These are phyloP conservation scores for Rhabdophis nuchalis DNA, from an alignment of 2,797 vertebrate species.

Conservation along the genomic window DNA sequence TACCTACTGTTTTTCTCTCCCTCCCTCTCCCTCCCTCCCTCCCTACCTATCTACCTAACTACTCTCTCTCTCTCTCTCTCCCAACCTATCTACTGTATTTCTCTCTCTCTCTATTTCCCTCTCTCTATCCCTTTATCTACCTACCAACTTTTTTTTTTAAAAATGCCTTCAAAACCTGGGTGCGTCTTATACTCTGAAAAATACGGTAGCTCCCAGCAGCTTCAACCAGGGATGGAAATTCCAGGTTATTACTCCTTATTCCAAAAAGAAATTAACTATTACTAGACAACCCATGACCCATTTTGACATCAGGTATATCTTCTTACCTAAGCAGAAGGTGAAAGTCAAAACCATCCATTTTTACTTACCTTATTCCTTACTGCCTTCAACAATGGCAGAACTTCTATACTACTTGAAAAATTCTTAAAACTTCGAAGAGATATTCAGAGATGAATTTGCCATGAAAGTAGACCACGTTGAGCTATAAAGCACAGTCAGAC, in stretches of 20 bases:
- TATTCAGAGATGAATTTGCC: background rate
- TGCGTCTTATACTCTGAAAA: too few species aligned
- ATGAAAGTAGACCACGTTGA: background rate
- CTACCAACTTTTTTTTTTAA: too few species aligned
- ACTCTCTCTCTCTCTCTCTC: too few species aligned
- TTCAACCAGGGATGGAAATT: background rate
- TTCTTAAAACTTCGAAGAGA: background rate
- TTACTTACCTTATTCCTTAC: background rate
- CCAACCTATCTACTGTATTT: too few species aligned
- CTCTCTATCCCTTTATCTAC: too few species aligned
- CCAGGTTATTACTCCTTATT: background rate
- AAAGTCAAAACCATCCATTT: background rate
- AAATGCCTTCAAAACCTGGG: too few species aligned
- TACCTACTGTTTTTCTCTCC: too few species aligned
- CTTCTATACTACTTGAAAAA: background rate
- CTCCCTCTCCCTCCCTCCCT: too few species aligned
- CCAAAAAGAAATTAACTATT: background rate
- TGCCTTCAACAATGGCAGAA: background rate
- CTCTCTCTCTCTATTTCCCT: too few species aligned
- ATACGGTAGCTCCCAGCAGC: background rate
- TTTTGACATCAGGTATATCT: background rate
- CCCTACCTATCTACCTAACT: too few species aligned
- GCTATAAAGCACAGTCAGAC: background rate
- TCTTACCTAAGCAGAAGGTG: background rate
- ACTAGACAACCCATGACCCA: background rate